Base-by-base conservation (phyloP, 1,140 invertebrate genomes). In the Lucilia sericata region DNA sequence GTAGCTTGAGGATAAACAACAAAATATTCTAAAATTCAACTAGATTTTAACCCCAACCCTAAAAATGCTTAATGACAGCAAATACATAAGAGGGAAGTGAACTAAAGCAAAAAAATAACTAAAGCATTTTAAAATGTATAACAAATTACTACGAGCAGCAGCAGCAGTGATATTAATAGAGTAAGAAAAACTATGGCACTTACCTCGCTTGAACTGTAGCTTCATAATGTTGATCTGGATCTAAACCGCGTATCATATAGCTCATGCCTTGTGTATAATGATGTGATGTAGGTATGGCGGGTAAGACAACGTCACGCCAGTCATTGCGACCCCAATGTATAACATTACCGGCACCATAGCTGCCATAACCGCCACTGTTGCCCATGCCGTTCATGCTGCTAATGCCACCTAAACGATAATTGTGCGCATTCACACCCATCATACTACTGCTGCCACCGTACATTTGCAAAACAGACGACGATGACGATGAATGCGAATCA, bases 271-370 rank as follows among this genome's bases (percentile, higher is more conserved):
- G 93, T 12, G 92, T 88, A 82, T 92, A 91, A 84, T 91, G 90
- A 84, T 91, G 90, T 30, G 90, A 91, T 8, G 88, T 81, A 85
- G 91, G 89, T 65, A 92, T 88, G 13, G 93, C 92, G 13, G 93
- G 93, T 42, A 94, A 87, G 60, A 94, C 93, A 19, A 94, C 93
- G 86, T 94, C 92, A 84, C 92, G 92, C 93, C 93, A 94, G 84
- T 93, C 93, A 80, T 92, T 92, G 84, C 92, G 88, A 82, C 87
- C 88, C 90, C 90, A 91, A 84, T 88, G 90, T 86, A 91, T 89
- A 82, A 89, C 85, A 86, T 90, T 91, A 85, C 88, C 88, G 86
- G 91, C 91, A 85, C 86, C 87, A 83, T 86, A 86, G 74, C 88
- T 88, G 86, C 86, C 88, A 85, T 86, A 87, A 85, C 87, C 84